Base-by-base conservation (phyloP, 2,113 vertebrate genomes). In the Echinops telfairi region DNA sequence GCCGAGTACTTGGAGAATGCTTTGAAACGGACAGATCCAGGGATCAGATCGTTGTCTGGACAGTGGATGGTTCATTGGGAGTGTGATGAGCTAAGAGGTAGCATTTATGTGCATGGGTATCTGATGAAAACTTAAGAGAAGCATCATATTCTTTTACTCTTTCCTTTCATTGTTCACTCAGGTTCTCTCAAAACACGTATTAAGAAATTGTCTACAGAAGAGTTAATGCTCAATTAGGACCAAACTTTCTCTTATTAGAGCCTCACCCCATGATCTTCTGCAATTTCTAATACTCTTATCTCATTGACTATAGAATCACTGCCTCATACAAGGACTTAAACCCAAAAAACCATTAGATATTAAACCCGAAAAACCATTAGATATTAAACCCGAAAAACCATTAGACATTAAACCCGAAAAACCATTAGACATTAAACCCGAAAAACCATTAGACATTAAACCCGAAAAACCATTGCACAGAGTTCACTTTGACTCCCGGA, bases 1-100 rank as follows among this genome's bases (percentile, higher is more conserved):
- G 93, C 96, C 15, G 43, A 97, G 0, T 97, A 96, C 66, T 82
- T 96, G 40, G 93, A 97, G 62, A 92, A 97, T 78, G 94, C 96
- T 3, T 81, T 97, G 29, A 86, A 92, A 40, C 81, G 94, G 23
- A 95, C 58, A 60, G 58, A 60, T 15, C 58, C 19, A 82, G 94
- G 96, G 27, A 68, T 96, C 57, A 31, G 23, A 47, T 25, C 17
- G 0, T 38, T 57, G 16, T 38, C n/a, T 22, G 73, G 15, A 38
- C n/a, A 33, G 14, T 88, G 57, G 27, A 38, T 73, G 31, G 31
- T 40, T 19, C 27, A 83, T 16, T 25, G 7, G 25, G 16, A 40
- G 0, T 66, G 60, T 38, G 33, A 83, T 19, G 64, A 68, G 29
- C 27, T 31, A 76, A 58, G 58, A 6, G 40, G 20, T 33, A 90